Percentiles rank a stretch among this genome's conserved stretches.
These are phyloP conservation scores for Macropodus opercularis DNA, from an alignment of 2,797 vertebrate species.

Conservation along the genomic window DNA sequence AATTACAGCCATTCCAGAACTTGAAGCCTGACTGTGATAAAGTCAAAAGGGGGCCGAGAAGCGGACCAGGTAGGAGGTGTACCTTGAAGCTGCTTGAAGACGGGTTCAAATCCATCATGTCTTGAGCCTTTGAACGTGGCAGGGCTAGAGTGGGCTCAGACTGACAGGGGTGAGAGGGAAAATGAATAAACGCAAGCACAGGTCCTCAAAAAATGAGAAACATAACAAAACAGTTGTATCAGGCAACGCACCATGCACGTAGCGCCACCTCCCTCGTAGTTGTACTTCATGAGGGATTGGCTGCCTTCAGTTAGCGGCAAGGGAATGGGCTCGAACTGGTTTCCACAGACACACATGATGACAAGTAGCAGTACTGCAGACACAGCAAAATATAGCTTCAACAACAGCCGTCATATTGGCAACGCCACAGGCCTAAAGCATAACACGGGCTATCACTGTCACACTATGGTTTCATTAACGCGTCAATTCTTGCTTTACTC, in stretches of 20 bases:
- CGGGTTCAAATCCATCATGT: slow-evolving; percentile 24
- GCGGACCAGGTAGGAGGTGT: not conserved
- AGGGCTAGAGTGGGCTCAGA: not conserved
- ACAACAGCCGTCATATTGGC: not conserved
- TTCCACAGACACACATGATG: slow-evolving; percentile 7
- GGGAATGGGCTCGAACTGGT: not conserved
- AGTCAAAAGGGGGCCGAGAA: not conserved
- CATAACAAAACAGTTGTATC: not conserved
- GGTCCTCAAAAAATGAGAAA: fast-evolving
- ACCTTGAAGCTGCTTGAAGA: slow-evolving; percentile 34
- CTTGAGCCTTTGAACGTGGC: not conserved
- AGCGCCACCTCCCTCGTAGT: slow-evolving; percentile 78
- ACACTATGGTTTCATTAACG: not conserved
- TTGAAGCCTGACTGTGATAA: not conserved
- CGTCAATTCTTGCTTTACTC: slow-evolving; percentile 57
- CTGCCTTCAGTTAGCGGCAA: slow-evolving; percentile 60
- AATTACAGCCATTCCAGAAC: not conserved
- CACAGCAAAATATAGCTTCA: slow-evolving; percentile 1
- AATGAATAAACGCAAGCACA: not conserved
- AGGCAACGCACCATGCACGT: slow-evolving; percentile 66
- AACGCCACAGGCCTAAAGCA: not conserved
- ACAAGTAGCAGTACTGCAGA: slow-evolving; percentile 70
- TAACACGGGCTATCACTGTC: not conserved
- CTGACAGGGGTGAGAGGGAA: slow-evolving; percentile 28
- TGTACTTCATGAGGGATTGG: slow-evolving; percentile 85